phyloP scores from a whole-genome alignment of 2,797 vertebrate species.

The Takifugu ocellatus region DNA sequence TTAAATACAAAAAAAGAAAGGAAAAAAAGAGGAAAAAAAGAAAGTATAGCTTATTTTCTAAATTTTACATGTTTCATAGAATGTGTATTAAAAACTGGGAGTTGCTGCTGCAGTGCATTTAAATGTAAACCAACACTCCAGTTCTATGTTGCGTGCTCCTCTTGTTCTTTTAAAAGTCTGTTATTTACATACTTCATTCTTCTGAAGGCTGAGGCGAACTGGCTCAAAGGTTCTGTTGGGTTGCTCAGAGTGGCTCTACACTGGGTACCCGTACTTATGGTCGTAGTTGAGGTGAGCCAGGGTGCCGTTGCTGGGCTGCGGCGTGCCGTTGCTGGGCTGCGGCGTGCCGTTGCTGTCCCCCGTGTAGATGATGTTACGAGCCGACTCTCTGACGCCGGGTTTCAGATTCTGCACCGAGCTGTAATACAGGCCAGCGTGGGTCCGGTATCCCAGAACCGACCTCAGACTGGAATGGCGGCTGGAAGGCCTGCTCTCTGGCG shows the following conservation, averaged over 20 bases:
- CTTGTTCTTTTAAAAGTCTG: too few species aligned
- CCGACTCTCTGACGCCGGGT: slow-evolving; percentile 34
- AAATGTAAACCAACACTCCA: slow-evolving; percentile 6
- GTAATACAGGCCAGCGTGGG: slow-evolving; percentile 72
- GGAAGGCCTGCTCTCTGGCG: slow-evolving; percentile 72
- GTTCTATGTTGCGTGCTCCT: too few species aligned
- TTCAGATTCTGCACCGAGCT: slow-evolving; percentile 41
- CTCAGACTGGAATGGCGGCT: slow-evolving; percentile 75
- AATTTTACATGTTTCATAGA: too few species aligned
- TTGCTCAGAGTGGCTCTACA: slow-evolving; percentile 44
- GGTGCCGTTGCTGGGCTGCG: not conserved
- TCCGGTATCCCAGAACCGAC: slow-evolving; percentile 77
- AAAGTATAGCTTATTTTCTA: not conserved
- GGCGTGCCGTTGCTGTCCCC: slow-evolving; percentile 1
- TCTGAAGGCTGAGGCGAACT: too few species aligned
- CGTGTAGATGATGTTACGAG: slow-evolving; percentile 19
- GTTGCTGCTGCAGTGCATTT: slow-evolving; percentile 13
- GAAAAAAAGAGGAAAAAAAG: too few species aligned
- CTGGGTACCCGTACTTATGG: slow-evolving; percentile 72
- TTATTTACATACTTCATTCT: not conserved
- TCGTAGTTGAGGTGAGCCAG: slow-evolving; percentile 53
- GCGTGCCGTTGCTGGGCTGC: not conserved
- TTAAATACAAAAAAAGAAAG: too few species aligned
- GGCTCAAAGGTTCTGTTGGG: too few species aligned
- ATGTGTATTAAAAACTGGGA: not conserved